Conservation (phyloP, 2,113 vertebrate genomes). For the Carollia perspicillata region DNA sequence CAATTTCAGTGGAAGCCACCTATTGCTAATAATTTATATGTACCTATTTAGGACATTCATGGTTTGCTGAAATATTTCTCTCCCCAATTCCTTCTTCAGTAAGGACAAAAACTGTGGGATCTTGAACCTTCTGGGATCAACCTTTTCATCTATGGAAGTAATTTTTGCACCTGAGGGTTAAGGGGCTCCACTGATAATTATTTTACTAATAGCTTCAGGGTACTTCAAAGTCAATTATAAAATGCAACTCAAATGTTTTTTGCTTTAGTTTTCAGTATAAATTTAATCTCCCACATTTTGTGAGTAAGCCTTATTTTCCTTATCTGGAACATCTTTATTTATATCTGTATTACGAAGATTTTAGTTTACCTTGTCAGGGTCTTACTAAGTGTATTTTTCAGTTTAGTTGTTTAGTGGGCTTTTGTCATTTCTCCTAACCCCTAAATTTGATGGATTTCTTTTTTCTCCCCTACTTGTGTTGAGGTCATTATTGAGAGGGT, state of each 20-base stretch:
- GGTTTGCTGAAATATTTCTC: conserved; percentile 27
- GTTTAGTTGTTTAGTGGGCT: not conserved
- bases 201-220: not conserved
- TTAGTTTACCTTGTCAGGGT: conserved; percentile 8
- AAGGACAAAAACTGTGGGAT: not conserved
- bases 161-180: not conserved
- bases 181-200: not conserved
- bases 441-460: not conserved
- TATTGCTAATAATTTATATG: conserved; percentile 20
- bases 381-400: conserved; percentile 41
- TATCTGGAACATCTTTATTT: not conserved
- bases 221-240: not conserved
- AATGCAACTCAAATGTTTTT: not conserved
- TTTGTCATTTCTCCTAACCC: conserved; percentile 33
- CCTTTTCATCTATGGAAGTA: not conserved
- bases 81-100: not conserved
- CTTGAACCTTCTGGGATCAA: not conserved
- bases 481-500: not conserved
- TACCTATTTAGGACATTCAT: not conserved
- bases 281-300: not conserved
- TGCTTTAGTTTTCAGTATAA: conserved; percentile 19
- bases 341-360: not conserved
- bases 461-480: not conserved
- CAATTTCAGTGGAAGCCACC: not conserved
- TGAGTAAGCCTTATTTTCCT: not conserved